These are phyloP conservation scores for Agriopis aurantiaria DNA, from an alignment of 2,888 invertebrate species.

Conservation along the genomic window DNA sequence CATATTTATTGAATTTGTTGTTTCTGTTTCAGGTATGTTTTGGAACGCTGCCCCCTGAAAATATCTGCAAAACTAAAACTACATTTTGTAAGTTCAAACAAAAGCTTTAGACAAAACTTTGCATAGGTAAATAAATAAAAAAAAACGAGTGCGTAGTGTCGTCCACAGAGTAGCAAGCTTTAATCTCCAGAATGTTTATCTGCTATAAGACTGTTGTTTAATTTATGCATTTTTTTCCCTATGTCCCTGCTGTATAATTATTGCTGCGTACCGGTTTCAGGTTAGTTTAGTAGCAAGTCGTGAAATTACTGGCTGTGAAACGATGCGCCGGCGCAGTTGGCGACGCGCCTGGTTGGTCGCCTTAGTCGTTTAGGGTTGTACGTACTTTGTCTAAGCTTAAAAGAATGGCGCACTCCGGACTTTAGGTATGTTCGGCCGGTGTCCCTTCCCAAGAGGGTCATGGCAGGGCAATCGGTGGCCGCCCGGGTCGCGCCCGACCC, in stretches of 20 bases:
- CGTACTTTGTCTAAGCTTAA: background rate
- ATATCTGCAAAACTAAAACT: no score
- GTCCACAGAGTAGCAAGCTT: slow-evolving; percentile 5
- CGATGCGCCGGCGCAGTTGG: slow-evolving; percentile 67
- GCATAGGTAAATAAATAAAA: background rate
- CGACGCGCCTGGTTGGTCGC: slow-evolving; percentile 66
- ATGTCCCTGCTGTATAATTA: slow-evolving; percentile 79
- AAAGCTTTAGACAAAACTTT: background rate
- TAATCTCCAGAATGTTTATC: slow-evolving; percentile 5
- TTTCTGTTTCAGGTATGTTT: slow-evolving; percentile 44
- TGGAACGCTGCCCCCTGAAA: background rate
- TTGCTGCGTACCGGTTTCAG: slow-evolving; percentile 66
- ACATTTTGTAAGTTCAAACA: background rate
- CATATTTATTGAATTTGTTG: background rate
- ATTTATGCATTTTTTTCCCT: slow-evolving; percentile 56
- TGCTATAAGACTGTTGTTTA: background rate
- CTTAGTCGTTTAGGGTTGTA: slow-evolving; percentile 60
- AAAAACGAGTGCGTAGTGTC: background rate
- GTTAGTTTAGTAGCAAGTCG: slow-evolving; percentile 63
- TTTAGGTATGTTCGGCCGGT: no score
- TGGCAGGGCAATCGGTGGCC: no score
- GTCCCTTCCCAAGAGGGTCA: no score
- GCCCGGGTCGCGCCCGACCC: no score
- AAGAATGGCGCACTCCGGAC: no score
- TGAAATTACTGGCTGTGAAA: slow-evolving; percentile 70